A percentile compares a stretch with the other conserved stretches of the same genome.
Conservation (phyloP, 2,888 invertebrate species). For the Congeria kusceri region DNA sequence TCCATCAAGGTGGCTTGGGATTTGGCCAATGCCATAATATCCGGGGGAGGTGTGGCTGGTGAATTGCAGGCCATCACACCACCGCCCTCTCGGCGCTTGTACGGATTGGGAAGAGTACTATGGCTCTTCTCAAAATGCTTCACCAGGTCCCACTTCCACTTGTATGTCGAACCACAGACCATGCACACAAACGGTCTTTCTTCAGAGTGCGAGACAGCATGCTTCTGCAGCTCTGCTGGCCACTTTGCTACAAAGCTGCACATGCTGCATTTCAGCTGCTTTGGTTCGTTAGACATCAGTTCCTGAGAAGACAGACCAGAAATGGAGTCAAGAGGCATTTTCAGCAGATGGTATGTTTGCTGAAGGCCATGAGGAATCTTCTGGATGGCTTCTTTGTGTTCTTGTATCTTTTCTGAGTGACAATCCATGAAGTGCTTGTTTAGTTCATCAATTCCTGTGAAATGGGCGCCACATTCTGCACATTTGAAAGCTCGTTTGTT, state of each 20-base stretch:
- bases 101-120: slow-evolving; percentile 82
- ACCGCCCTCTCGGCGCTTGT: slow-evolving; percentile 79
- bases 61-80: slow-evolving; percentile 45
- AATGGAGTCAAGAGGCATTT: slow-evolving; percentile 79
- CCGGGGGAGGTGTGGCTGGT: slow-evolving; percentile 51
- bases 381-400: slow-evolving; percentile 80
- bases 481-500: slow-evolving; percentile 81
- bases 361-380: slow-evolving; percentile 81
- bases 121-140: slow-evolving; percentile 85
- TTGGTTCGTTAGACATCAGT: slow-evolving; percentile 67
- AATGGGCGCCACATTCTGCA: slow-evolving; percentile 82
- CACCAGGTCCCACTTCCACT: slow-evolving; percentile 85
- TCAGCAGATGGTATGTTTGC: slow-evolving; percentile 80
- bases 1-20: slow-evolving; percentile 67
- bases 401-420: slow-evolving; percentile 79
- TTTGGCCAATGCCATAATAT: slow-evolving; percentile 54
- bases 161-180: slow-evolving; percentile 84
- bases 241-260: slow-evolving; percentile 84
- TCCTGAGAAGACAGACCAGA: slow-evolving; percentile 74
- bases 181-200: slow-evolving; percentile 83
- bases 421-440: slow-evolving; percentile 82
- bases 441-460: slow-evolving; percentile 81
- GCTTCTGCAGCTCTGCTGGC: slow-evolving; percentile 84
- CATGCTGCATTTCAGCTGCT: slow-evolving; percentile 83
- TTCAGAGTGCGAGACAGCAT: slow-evolving; percentile 84